phyloP scores from a whole-genome alignment of 1,140 invertebrate genomes.

The Teleopsis dalmanni region DNA sequence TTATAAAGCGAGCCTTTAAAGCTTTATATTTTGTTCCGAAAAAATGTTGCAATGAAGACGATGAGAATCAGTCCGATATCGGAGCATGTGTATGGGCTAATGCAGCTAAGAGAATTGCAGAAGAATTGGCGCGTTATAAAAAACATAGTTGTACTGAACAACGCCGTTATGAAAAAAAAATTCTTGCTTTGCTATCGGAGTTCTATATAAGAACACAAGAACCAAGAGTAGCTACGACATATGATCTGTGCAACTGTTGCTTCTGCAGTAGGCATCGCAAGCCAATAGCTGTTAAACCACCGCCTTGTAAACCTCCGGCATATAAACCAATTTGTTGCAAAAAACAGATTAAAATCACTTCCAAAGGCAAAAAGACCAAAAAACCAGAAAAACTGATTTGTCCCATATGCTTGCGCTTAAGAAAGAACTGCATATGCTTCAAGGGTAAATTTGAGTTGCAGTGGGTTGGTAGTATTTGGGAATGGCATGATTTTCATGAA shows the following conservation, averaged over 20 bases:
- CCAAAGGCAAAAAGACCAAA: constrained; percentile 30
- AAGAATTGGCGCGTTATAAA: constrained; percentile 34
- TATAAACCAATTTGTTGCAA: constrained; percentile 26
- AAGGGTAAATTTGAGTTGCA: constrained; percentile 34
- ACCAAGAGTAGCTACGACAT: constrained; percentile 27
- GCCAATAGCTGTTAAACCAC: constrained; percentile 34
- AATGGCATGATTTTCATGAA: constrained; percentile 33
- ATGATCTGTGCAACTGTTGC: constrained; percentile 38
- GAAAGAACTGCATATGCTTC: constrained; percentile 34
- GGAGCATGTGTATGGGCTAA: constrained; percentile 40
- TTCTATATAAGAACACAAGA: constrained; percentile 39
- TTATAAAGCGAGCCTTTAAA: constrained; percentile 38
- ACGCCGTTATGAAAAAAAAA: constrained; percentile 32
- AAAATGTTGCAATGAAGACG: too few species aligned
- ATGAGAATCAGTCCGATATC: constrained; percentile 10
- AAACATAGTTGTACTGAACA: constrained; percentile 33
- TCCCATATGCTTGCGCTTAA: constrained; percentile 35
- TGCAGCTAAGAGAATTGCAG: constrained; percentile 32
- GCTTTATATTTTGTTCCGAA: constrained; percentile 36
- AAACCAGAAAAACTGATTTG: constrained; percentile 25
- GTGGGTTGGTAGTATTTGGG: constrained; percentile 39
- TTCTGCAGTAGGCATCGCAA: constrained; percentile 39
- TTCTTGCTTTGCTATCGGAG: constrained; percentile 35
- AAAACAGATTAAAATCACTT: constrained; percentile 32
- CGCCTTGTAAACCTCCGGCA: constrained; percentile 23